Base-by-base conservation (phyloP, 2,113 vertebrate genomes). In the Carassius gibelio region DNA sequence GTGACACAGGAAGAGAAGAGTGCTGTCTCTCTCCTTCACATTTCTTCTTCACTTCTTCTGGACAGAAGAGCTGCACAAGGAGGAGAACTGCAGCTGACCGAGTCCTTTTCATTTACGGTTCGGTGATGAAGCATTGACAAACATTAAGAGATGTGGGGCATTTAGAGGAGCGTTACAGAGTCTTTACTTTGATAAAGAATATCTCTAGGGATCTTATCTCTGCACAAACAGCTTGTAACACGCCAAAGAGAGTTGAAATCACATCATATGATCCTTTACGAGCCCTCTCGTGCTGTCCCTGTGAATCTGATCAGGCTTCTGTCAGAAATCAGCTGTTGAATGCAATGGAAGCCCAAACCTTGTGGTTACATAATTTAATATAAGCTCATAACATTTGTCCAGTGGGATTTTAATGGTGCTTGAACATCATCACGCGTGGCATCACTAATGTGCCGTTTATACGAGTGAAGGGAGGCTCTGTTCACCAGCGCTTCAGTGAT, bases 51-150 rank as follows among this genome's bases (percentile, higher is more conserved):
- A 26, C 26, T 26, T 26, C 26, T 26, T 26, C 26, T 26, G 26
- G 57, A 71, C 48, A 5, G 9, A 48, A 48, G 10, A 10, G 48
- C 48, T 48, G 9, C 48, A 13, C 1, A 10, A 48, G 48, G 19
- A 92, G 91, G 72, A 81, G 36, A 84, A 83, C 84, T 48, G 45
- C 9, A 26, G 26, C 26, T 26, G 26, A 26, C 26, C 26, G 26
- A 26, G 30, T 30, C 30, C 30, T 30, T 30, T 38, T 38, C 38
- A 42, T 42, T 42, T 42, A 42, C 6, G 38, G 38, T 11, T 38
- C 5, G 36, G 36, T 38, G 36, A 30, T 30, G 30, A 30, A 30
- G 2, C 30, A 30, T 30, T 30, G 30, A 30, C 30, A 30, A 30
- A 30, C 30, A 2, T 30, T 30, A 30, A 30, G 30, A 30, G 30